Evolutionary conservation across 2,797 vertebrate species (phyloP), one percentile per base, ranked within the genome.

Genomic region (Tamandua tetradactyla): DNA sequence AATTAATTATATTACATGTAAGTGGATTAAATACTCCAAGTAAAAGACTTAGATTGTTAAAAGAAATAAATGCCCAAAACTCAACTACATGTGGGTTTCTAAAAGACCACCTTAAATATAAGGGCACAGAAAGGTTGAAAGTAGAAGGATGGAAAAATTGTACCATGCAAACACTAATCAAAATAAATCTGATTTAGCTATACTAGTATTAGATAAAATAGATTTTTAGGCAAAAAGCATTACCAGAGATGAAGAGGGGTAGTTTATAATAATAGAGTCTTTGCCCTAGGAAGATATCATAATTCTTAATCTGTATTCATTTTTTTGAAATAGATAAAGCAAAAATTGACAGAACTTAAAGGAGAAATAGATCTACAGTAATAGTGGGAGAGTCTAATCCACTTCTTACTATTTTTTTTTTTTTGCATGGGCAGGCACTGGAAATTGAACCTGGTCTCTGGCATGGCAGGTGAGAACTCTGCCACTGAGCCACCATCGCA

Each of bases 1-100:
- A 76, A 78, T 91, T 83, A 87, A 91, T 75, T 74, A 72, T 14
- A 86, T 74, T 78, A 94, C 69, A 92, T 86, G 94, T 68, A 55
- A 94, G 83, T 42, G 64, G 20, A 49, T 71, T 40, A 95, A 93
- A 71, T 83, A 88, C 3, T 83, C 25, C 25, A 91, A 88, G 75
- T 85, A 61, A 82, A 86, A 87, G 55, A 55, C 18, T 7, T 55
- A 84, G 86, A 85, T 76, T 42, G 75, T 91, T 92, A 68, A 64
- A 79, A 1, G 79, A 87, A 59, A 78, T 57, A 88, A 92, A 84
- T 47, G 5, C 27, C 23, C 27, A 76, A 64, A 40, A 68, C 14
- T 18, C 18, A 76, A 23, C 44, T 32, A 64, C 47, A 22, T 35
- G 76, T 44, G n/a, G 20, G 66, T 91, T 74, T 82, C 64, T 44